Evolutionary conservation across 2,888 invertebrate genomes (phyloP), one percentile per base, ranked within the genome.

Genomic region (Drosophila testacea): DNA sequence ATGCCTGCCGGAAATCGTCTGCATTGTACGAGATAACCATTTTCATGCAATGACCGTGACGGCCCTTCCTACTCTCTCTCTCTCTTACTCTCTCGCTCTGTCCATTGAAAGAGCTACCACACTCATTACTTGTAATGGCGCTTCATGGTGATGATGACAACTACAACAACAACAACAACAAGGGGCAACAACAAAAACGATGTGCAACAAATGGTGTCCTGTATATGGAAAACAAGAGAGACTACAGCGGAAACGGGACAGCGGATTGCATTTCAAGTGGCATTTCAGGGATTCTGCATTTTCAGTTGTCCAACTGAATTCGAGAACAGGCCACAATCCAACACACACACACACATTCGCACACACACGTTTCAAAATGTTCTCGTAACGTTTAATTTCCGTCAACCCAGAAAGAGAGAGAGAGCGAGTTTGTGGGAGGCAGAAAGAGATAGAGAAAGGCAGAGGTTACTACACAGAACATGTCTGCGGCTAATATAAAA

Each of bases 381-480:
- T 57, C 74, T 84, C 84, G 85, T 89, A 89, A 79, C 89, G 78
- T 89, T 85, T 85, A 89, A 85, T 85, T 89, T 85, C 89, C 89
- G 85, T 77, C 73, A 79, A 68, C 79, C 44, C 61, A 67, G 42
- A 41, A 42, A 16, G 28, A 32, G 16, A 13, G 34, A 38, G 34
- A 42, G n/a, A 13, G 39, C 30, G 22, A 42, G n/a, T 13, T 10
- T 22, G 11, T 11, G 4, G 34, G 7, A 16, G 38, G 13, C 28
- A 50, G 22, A 30, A 32, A 9, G 7, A 32, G 32, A 6, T 7
- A 9, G 32, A 9, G 7, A 32, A 32, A 9, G 6, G 32, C 6
- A 32, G 7, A 9, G 32, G 39, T 6, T 22, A 41, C 41, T 22
- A 52, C 41, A 46, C 59, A 69, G 72, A 83, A 81, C 89, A 85